Base-by-base conservation (phyloP, 2,888 invertebrate species). In the Panopea generosa region DNA sequence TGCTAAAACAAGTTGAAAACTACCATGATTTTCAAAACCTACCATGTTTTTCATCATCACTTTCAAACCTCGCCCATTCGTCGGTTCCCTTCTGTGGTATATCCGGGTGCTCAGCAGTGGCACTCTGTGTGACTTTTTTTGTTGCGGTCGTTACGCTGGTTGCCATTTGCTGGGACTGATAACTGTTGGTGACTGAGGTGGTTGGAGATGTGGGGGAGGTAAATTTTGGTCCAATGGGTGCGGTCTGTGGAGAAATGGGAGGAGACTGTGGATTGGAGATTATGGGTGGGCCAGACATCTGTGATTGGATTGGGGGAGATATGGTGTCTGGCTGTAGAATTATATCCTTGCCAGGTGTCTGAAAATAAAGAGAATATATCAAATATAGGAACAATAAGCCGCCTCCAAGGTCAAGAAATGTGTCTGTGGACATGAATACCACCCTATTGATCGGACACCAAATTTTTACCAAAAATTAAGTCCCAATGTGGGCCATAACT, bases 271-370 rank as follows among this genome's bases (percentile, higher is more conserved):
- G 67, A 52, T 45, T 45, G 45, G n/a, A 6, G 20, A 45, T 45
- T 16, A 16, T 62, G 71, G 53, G 45, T 3, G 59, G 63, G 66
- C 45, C 26, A 63, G 60, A 38, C 38, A 26, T 60, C 26, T 68
- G 60, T 29, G 68, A 26, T 59, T 65, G 78, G 66, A 86, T 87
- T 20, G 85, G 86, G 7, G 87, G 88, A 11, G 88, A 86, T 53
- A 82, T 80, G 18, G 84, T 81, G 53, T 86, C 86, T 56, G 83
- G 77, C 43, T 86, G 84, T 18, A 81, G 60, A 1, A 57, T 0
- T 27, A 86, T 84, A 57, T 86, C 87, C 49, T 84, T 81, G n/a
- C 61, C 60, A 18, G 78, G 68, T 7, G 69, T 62, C 85, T 85
- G 82, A 11, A 74, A 72, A n/a, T 4, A 43, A 16, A n/a, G n/a